phyloP scores from a whole-genome alignment of 37 sponge, comb jelly and placozoan species.

The Agelas oroides region DNA sequence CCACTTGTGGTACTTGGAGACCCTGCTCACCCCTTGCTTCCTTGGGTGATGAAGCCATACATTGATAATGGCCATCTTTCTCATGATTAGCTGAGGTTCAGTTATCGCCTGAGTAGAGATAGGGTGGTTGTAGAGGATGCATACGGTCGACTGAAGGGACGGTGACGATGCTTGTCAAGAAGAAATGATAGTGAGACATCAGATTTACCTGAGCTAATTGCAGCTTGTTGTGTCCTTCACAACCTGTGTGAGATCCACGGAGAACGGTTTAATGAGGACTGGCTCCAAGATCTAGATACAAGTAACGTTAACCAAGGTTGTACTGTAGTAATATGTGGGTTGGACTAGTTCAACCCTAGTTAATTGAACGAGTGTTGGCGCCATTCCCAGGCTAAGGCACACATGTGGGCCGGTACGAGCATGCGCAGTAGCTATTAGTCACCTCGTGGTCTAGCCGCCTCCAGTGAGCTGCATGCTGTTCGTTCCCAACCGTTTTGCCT shows the following conservation, averaged over 20 bases:
- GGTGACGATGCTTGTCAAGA: not conserved
- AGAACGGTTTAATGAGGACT: slow-evolving; percentile 20
- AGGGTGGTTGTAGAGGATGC: not conserved
- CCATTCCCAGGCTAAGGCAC: too few species aligned
- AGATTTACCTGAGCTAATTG: slow-evolving; percentile 16
- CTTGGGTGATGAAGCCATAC: slow-evolving; percentile 5
- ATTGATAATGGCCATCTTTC: slow-evolving; percentile 4
- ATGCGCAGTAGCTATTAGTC: too few species aligned
- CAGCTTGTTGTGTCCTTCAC: slow-evolving; percentile 27
- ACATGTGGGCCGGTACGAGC: too few species aligned
- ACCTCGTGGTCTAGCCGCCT: too few species aligned
- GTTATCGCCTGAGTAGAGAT: not conserved
- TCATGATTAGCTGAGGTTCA: slow-evolving; percentile 7
- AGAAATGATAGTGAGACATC: not conserved
- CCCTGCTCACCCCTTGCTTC: not conserved
- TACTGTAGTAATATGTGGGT: too few species aligned
- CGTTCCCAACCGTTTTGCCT: too few species aligned
- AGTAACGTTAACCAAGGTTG: too few species aligned
- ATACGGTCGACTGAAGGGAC: not conserved
- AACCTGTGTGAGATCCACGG: slow-evolving; percentile 35
- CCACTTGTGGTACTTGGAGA: slow-evolving; percentile 19
- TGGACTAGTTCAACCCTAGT: too few species aligned
- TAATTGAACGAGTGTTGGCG: too few species aligned
- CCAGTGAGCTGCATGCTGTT: too few species aligned
- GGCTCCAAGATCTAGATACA: not conserved